phyloP scores from a whole-genome alignment of 2,113 vertebrate species.

The Nyctereutes procyonoides region DNA sequence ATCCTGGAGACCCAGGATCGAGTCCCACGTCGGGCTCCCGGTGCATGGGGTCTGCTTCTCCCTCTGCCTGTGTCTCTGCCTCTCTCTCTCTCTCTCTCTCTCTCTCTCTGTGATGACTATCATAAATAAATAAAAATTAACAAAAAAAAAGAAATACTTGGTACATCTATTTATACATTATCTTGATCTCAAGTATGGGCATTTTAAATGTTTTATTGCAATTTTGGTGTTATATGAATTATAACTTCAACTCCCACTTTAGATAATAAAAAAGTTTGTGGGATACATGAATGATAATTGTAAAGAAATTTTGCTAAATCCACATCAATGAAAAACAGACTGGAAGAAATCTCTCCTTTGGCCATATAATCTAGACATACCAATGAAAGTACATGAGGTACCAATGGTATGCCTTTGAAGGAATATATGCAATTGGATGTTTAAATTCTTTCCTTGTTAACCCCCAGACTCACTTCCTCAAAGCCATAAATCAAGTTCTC shows the following conservation, averaged over 20 bases:
- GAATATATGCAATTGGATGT: conserved; percentile 29
- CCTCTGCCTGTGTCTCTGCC: no score
- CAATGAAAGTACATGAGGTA: conserved; percentile 31
- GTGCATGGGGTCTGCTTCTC: no score
- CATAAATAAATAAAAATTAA: no score
- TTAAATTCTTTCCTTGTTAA: conserved; percentile 71
- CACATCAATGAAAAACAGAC: not conserved
- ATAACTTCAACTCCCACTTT: not conserved
- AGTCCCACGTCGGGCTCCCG: no score
- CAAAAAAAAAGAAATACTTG: not conserved
- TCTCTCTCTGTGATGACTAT: no score
- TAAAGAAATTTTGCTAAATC: not conserved
- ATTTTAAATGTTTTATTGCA: not conserved
- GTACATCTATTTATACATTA: not conserved
- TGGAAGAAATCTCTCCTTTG: not conserved
- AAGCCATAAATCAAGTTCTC: conserved; percentile 63
- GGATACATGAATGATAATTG: not conserved
- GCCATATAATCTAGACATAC: not conserved
- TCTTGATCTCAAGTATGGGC: not conserved
- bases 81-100: no score
- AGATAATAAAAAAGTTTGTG: not conserved
- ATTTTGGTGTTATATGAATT: not conserved
- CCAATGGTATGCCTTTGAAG: conserved; percentile 51
- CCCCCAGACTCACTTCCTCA: conserved; percentile 62
- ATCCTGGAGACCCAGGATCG: no score